Evolutionary conservation across 2,797 vertebrate species (phyloP).

Genomic region (Uromys caudimaculatus): DNA sequence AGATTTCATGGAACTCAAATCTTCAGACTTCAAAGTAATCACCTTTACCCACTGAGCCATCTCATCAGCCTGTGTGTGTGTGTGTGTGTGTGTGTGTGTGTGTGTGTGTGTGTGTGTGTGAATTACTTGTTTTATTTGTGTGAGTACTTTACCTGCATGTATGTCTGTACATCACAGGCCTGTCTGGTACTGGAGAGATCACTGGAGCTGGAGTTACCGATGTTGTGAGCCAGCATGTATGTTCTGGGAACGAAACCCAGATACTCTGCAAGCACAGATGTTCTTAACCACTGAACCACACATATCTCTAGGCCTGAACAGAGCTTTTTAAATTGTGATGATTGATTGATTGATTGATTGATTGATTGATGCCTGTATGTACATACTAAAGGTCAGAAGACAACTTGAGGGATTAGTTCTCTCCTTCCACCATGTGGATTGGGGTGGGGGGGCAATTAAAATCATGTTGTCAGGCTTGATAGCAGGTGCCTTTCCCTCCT

Average conservation of each 20-base stretch:
- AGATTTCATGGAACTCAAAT: background rate
- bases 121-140: background rate
- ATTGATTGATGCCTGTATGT: background rate
- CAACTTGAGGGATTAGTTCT: background rate
- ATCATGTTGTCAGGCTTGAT: background rate
- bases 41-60: background rate
- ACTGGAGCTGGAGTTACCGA: too few relatives aligned
- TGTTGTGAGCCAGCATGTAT: background rate
- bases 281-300: background rate
- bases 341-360: background rate
- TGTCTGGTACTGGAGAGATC: background rate
- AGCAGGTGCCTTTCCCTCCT: background rate
- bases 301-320: background rate
- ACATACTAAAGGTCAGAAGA: background rate
- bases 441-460: rapidly evolving
- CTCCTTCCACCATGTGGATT: background rate
- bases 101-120: background rate
- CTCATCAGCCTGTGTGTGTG: background rate
- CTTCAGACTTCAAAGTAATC: background rate
- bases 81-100: too few relatives aligned
- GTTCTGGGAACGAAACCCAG: background rate
- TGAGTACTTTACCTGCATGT: background rate
- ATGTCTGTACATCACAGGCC: background rate
- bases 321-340: background rate
- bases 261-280: background rate